These are phyloP conservation scores for Biston betularia DNA, from an alignment of 2,888 invertebrate species.

Conservation along the genomic window DNA sequence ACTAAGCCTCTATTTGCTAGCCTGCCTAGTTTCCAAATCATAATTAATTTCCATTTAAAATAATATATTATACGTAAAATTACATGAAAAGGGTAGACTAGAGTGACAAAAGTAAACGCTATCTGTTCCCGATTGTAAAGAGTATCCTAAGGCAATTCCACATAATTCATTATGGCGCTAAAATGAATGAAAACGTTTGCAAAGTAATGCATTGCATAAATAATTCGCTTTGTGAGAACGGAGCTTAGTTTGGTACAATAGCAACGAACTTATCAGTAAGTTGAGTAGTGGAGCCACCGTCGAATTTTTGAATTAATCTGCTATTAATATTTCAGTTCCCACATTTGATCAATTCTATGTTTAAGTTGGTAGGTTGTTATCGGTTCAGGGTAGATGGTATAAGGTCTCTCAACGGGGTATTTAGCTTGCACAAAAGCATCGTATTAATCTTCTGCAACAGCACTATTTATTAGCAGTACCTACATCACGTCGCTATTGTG, in stretches of 20 bases:
- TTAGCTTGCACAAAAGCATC: slow-evolving; percentile 8
- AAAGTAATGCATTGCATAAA: slow-evolving; percentile 23
- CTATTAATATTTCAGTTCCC: no score
- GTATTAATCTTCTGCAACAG: slow-evolving; percentile 1
- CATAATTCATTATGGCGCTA: background rate
- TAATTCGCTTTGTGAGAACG: slow-evolving; percentile 13
- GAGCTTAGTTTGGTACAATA: background rate
- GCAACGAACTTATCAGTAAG: background rate
- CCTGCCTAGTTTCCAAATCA: no score
- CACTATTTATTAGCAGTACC: no score
- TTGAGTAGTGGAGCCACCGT: background rate
- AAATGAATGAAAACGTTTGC: slow-evolving; percentile 15
- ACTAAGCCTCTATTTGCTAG: no score
- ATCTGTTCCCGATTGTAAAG: slow-evolving; percentile 5
- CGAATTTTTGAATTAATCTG: background rate
- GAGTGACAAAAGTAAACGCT: background rate
- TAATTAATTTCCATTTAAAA: no score
- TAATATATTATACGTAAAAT: background rate
- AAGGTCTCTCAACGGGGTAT: slow-evolving; percentile 5
- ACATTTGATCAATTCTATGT: background rate
- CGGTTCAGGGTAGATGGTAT: slow-evolving; percentile 6
- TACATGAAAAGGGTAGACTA: background rate
- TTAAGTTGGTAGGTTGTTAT: background rate
- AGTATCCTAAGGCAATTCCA: slow-evolving; percentile 5
- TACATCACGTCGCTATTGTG: background rate